Evolutionary conservation across 2,888 invertebrate genomes (phyloP).

Genomic region (Drosophila affinis): DNA sequence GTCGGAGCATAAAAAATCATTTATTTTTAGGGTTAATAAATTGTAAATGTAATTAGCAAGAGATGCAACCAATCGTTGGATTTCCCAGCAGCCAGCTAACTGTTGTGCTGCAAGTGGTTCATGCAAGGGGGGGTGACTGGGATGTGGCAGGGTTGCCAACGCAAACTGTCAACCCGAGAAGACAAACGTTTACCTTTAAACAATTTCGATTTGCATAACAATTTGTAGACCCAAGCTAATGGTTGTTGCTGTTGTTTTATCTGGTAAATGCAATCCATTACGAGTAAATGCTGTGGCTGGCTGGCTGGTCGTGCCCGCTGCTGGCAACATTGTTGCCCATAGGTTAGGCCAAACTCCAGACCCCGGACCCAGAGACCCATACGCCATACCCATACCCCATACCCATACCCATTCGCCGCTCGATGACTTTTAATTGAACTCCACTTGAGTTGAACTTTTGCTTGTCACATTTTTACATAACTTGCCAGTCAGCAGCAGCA

Average conservation of each 20-base stretch:
- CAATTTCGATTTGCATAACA: conserved; percentile 50
- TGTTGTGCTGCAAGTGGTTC: background rate
- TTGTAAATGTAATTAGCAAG: background rate
- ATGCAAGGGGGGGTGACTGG: background rate
- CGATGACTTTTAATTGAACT: conserved; percentile 58
- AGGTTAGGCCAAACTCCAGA: background rate
- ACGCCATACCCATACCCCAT: background rate
- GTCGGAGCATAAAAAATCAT: background rate
- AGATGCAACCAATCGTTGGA: background rate
- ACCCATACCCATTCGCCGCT: background rate
- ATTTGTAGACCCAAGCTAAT: conserved; percentile 39
- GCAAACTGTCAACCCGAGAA: conserved; percentile 11
- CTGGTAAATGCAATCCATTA: conserved; percentile 39
- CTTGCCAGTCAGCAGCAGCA: conserved; percentile 11
- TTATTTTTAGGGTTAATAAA: background rate
- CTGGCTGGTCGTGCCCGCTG: conserved; percentile 35
- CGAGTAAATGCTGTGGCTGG: conserved; percentile 9
- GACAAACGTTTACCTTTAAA: conserved; percentile 17
- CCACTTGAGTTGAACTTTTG: conserved; percentile 52
- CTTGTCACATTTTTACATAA: conserved; percentile 56
- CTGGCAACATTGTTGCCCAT: conserved; percentile 44
- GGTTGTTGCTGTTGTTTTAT: conserved; percentile 24
- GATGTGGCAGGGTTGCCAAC: conserved; percentile 11
- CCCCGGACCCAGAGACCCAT: background rate
- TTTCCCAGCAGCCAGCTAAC: background rate